Conservation (phyloP, 2,888 invertebrate genomes). For the Neoitamus cyanurus region DNA sequence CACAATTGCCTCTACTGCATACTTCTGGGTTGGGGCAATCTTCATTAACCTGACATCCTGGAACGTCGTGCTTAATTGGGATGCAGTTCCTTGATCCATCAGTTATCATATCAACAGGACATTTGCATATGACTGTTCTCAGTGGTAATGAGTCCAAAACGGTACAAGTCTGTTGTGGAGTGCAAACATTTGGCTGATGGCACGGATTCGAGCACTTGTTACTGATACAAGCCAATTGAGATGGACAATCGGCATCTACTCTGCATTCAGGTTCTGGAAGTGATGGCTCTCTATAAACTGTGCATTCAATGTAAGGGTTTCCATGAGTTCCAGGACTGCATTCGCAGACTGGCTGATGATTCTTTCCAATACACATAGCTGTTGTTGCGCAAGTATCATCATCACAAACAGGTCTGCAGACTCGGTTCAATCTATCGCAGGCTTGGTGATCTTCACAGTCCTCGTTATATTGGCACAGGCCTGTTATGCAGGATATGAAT, state of each 20-base stretch:
- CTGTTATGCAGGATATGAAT: conserved; percentile 81
- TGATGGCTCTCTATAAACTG: conserved; percentile 66
- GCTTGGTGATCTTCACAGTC: conserved; percentile 88
- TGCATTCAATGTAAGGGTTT: conserved; percentile 80
- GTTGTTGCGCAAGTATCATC: conserved; percentile 83
- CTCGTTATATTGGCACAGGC: conserved; percentile 87
- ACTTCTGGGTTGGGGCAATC: conserved; percentile 81
- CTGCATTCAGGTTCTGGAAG: conserved; percentile 73
- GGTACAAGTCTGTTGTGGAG: conserved; percentile 80
- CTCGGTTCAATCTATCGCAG: conserved; percentile 84
- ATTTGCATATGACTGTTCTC: conserved; percentile 87
- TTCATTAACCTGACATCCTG: conserved; percentile 76
- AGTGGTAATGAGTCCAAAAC: conserved; percentile 83
- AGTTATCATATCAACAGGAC: conserved; percentile 83
- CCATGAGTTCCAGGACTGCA: conserved; percentile 82
- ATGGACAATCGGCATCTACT: conserved; percentile 80
- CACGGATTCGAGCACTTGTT: conserved; percentile 83
- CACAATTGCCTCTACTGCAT: conserved; percentile 80
- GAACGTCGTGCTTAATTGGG: conserved; percentile 69
- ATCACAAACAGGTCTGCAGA: conserved; percentile 85
- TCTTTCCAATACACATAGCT: conserved; percentile 79
- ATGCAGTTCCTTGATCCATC: conserved; percentile 80
- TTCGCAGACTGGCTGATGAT: conserved; percentile 81
- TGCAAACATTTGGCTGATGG: conserved; percentile 76
- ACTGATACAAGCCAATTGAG: conserved; percentile 81